Evolutionary conservation across 2,113 vertebrate genomes (phyloP).

Genomic region (Glaucomys volans): DNA sequence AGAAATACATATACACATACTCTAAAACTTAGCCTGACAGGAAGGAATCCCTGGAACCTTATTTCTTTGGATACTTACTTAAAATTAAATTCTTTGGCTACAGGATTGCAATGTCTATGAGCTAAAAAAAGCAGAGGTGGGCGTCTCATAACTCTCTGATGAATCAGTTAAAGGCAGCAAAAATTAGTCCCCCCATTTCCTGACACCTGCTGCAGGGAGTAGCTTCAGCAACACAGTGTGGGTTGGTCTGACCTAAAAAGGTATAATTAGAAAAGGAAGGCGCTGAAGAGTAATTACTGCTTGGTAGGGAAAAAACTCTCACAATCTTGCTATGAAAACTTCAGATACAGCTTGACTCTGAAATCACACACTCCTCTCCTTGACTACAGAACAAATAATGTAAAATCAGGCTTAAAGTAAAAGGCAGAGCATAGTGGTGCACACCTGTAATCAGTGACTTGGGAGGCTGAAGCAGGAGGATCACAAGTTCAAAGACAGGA

Average conservation of each 20-base stretch:
- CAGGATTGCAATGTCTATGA: neutral
- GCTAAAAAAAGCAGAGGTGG: conserved; percentile 59
- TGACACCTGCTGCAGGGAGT: conserved; percentile 67
- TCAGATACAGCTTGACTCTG: neutral
- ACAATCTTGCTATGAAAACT: conserved; percentile 2
- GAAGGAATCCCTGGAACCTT: neutral
- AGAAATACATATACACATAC: conserved; percentile 29
- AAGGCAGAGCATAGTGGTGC: no score
- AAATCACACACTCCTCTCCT: neutral
- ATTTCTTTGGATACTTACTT: conserved; percentile 42
- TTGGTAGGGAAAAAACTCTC: conserved; percentile 9
- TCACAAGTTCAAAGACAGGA: no score
- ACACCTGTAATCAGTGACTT: no score
- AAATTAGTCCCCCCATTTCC: conserved; percentile 69
- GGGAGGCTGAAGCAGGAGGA: no score
- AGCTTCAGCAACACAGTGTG: conserved; percentile 30
- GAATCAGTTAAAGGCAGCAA: conserved; percentile 67
- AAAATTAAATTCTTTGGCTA: conserved; percentile 68
- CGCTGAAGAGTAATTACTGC: conserved; percentile 29
- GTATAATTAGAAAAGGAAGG: conserved; percentile 70
- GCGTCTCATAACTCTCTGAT: conserved; percentile 72
- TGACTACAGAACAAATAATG: neutral
- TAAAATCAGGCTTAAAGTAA: neutral
- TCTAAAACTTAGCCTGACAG: conserved; percentile 25
- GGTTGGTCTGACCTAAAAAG: conserved; percentile 26